Base-by-base conservation (phyloP, 2,888 invertebrate species). In the Tachina fera region DNA sequence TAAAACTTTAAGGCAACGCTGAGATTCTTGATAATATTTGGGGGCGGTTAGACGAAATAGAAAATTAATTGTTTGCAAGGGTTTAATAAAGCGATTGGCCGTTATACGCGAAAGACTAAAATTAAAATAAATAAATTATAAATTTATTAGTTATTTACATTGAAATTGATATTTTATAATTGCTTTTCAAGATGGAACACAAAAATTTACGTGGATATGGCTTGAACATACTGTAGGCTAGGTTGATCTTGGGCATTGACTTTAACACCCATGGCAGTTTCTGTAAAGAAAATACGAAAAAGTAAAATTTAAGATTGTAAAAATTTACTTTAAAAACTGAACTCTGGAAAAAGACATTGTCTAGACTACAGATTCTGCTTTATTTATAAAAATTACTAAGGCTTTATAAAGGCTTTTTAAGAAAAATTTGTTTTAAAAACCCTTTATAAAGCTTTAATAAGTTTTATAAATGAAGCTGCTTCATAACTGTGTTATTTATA, bases 221-320 rank as follows among this genome's bases (percentile, higher is more conserved):
- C 95, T 89, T 94, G 93, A 0, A 96, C 96, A 90, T 97, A 97
- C 88, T 95, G 94, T 1, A 96, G 95, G 71, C 95, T 93, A 5
- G 93, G 76, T 63, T 87, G 58, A 3, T 74, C 78, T 91, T 97
- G 96, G 0, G 89, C 90, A 87, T 90, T 87, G 4, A 90, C 80
- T 49, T 87, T 83, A 9, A 88, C 88, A 2, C 90, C 90, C 90
- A 90, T 90, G 9, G 90, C 89, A 9, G 90, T 88, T 87, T 90
- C 89, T 91, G 43, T 14, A 47, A 41, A 14, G 14, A 41, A 22
- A 39, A 31, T 31, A 31, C 31, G 31, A 31, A 31, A 31, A 31
- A 31, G 31, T 31, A 31, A 31, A 31, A 1, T 2, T 0, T 31
- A 31, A 31, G 31, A 31, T 31, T 31, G 31, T 31, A 31, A 31